Base-by-base conservation (phyloP, 2,888 invertebrate genomes). In the Morpho deidamia region DNA sequence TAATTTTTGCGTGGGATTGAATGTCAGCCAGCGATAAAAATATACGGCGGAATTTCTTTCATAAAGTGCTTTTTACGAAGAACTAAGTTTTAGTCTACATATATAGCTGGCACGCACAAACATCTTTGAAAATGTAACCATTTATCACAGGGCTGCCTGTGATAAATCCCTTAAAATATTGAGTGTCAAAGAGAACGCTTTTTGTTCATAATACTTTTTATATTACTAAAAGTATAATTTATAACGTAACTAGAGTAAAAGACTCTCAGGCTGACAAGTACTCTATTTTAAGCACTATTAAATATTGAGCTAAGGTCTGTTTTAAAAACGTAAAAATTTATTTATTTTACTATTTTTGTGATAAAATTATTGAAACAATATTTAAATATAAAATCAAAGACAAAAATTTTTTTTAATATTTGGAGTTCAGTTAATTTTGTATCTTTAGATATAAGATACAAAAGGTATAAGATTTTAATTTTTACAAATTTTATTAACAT, bases 61-160 rank as follows among this genome's bases (percentile, higher is more conserved):
- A 59, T 59, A 71, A 71, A 75, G 69, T 71, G 70, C 67, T 76
- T 67, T 67, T 70, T 67, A 69, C 66, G 69, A 67, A 64, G 58
- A 61, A 63, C 65, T 65, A 74, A 75, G 69, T 75, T 71, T 68
- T 65, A 64, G 53, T 61, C 59, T 44, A 51, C 59, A 62, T 58
- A 56, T 53, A 59, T 59, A 56, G 59, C 64, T 53, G 60, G 56
- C 58, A 60, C 64, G 59, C 64, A 66, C 60, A 65, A 63, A 66
- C 69, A 70, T 72, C 64, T 62, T 58, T 63, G 61, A 66, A 60
- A 65, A 62, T 63, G 63, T 66, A 59, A 58, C 63, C 63, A 65
- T 62, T 61, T 64, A 63, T 60, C 49, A 55, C 58, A 63, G 64
- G 63, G 64, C 46, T 63, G 63, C 49, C 56, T 59, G 48, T 60